Conservation (phyloP, 2,888 invertebrate species). For the Pristionchus fissidentatus region DNA sequence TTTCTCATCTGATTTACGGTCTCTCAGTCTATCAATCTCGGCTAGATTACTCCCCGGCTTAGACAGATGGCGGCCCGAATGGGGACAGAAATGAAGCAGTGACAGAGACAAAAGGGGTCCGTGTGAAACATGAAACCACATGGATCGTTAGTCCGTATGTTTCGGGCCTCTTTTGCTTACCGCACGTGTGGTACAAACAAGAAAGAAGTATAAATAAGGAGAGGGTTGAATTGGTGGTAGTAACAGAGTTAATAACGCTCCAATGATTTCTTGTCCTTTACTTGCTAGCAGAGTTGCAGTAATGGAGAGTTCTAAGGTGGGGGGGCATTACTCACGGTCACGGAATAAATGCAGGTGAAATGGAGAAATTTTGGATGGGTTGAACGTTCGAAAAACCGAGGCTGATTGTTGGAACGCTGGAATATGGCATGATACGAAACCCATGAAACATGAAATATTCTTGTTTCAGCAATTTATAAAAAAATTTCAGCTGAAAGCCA, state of each 20-base stretch:
- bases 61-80: background rate
- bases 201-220: no score
- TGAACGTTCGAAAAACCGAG: no score
- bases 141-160: background rate
- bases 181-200: no score
- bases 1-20: slow-evolving; percentile 44
- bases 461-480: background rate
- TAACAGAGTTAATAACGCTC: no score
- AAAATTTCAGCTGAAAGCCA: slow-evolving; percentile 31
- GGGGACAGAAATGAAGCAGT: background rate
- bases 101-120: slow-evolving; percentile 21
- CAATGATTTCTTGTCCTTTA: no score
- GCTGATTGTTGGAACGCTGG: no score
- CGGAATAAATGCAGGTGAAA: slow-evolving; percentile 5
- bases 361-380: background rate
- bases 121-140: slow-evolving; percentile 27
- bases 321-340: slow-evolving; percentile 39
- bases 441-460: no score
- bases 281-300: no score
- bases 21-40: slow-evolving; percentile 35
- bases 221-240: no score
- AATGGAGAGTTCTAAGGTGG: background rate
- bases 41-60: slow-evolving; percentile 13
- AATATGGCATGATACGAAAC: no score
- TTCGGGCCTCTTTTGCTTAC: background rate